phyloP scores from a whole-genome alignment of 2,797 vertebrate species.

The Pseudotriccus pelzelni region DNA sequence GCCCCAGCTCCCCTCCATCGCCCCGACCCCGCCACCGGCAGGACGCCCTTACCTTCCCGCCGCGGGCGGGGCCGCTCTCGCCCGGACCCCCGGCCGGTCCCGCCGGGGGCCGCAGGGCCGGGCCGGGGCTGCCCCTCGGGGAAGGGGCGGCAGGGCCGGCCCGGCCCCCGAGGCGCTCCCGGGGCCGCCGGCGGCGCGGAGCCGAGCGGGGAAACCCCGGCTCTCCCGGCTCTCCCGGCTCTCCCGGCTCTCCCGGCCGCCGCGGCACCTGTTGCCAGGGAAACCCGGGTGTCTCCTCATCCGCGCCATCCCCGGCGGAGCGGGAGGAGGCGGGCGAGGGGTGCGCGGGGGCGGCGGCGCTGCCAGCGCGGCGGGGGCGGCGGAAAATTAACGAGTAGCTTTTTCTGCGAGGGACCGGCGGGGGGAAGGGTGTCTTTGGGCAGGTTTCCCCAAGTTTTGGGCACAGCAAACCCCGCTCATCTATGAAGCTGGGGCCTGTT shows the following conservation, averaged over 20 bases:
- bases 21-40: background rate
- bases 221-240: background rate
- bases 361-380: background rate
- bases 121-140: background rate
- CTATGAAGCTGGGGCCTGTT: background rate
- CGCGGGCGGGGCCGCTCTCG: background rate
- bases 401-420: background rate
- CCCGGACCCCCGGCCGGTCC: background rate
- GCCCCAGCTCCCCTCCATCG: background rate
- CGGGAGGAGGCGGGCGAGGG: background rate
- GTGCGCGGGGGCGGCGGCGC: background rate
- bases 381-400: background rate
- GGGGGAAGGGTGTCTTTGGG: background rate
- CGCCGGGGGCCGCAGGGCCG: background rate
- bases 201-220: conserved; percentile 24
- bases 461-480: background rate
- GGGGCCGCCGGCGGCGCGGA: background rate
- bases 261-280: conserved; percentile 51
- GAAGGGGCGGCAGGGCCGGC: background rate
- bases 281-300: conserved; percentile 62
- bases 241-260: background rate
- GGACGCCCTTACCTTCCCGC: conserved; percentile 36
- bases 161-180: background rate
- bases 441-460: background rate
- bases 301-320: conserved; percentile 18